Evolutionary conservation across 2,888 invertebrate genomes (phyloP).

Genomic region (Ormyrus pomaceus): DNA sequence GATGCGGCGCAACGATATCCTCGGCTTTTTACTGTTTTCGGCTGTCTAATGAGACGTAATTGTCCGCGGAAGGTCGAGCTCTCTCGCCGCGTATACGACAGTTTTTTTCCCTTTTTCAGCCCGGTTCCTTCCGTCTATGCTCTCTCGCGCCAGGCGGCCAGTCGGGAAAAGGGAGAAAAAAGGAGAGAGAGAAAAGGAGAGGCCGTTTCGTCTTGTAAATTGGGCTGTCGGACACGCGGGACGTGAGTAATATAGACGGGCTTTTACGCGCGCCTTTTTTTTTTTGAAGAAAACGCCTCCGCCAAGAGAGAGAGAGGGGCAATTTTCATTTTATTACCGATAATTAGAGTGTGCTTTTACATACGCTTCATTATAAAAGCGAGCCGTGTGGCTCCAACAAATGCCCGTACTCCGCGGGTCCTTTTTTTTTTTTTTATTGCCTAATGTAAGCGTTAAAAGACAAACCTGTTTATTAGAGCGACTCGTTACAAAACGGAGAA

Average conservation of each 20-base stretch:
- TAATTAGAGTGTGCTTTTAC: conserved; percentile 19
- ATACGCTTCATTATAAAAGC: conserved; percentile 8
- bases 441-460: too few relatives aligned
- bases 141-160: neutral
- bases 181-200: neutral
- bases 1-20: conserved; percentile 34
- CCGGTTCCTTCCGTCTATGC: neutral
- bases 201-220: conserved; percentile 7
- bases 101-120: neutral
- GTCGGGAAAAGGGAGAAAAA: neutral
- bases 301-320: neutral
- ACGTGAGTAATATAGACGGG: neutral
- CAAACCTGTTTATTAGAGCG: too few relatives aligned
- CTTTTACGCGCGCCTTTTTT: neutral
- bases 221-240: neutral
- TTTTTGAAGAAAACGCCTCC: neutral
- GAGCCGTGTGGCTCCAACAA: neutral
- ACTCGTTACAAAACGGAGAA: too few relatives aligned
- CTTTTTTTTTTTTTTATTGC: too few relatives aligned
- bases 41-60: conserved; percentile 31
- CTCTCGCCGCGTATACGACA: neutral
- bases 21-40: conserved; percentile 12
- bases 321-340: conserved; percentile 26
- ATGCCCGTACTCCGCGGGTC: too few relatives aligned
- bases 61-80: conserved; percentile 30